These are phyloP conservation scores for Metopolophium dirhodum DNA, from an alignment of 1,140 invertebrate genomes.

Conservation along the genomic window DNA sequence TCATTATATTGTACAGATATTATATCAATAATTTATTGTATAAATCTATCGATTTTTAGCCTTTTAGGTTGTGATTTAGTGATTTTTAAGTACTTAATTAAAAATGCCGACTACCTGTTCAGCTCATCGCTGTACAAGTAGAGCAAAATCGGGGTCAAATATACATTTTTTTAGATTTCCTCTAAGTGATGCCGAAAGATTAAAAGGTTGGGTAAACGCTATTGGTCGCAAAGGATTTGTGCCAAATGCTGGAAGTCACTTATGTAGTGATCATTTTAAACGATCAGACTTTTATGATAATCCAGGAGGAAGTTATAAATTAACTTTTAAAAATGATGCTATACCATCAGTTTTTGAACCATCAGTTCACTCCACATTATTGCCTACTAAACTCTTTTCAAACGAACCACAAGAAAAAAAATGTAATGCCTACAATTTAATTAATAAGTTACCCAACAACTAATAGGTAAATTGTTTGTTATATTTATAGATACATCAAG, in stretches of 20 bases:
- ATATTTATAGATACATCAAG: too few relatives aligned
- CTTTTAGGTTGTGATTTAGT: too few relatives aligned
- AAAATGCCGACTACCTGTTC: background rate
- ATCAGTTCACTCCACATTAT: background rate
- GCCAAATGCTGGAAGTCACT: background rate
- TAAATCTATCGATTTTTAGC: too few relatives aligned
- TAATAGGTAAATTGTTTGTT: background rate
- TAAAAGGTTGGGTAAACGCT: background rate
- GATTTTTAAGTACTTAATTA: background rate
- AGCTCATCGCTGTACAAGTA: background rate
- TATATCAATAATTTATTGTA: too few relatives aligned
- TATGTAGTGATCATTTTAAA: background rate
- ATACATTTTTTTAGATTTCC: background rate
- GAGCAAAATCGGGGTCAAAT: background rate
- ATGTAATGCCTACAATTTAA: background rate
- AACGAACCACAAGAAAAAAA: background rate
- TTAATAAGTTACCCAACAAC: background rate
- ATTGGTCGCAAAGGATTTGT: background rate
- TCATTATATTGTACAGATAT: too few relatives aligned
- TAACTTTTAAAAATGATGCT: background rate
- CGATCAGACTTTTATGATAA: background rate
- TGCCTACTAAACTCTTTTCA: background rate
- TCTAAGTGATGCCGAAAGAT: background rate
- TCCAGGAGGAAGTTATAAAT: slow-evolving; percentile 4
- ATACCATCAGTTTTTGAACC: background rate